Conservation (phyloP, 2,113 vertebrate genomes). For the Redunca redunca region DNA sequence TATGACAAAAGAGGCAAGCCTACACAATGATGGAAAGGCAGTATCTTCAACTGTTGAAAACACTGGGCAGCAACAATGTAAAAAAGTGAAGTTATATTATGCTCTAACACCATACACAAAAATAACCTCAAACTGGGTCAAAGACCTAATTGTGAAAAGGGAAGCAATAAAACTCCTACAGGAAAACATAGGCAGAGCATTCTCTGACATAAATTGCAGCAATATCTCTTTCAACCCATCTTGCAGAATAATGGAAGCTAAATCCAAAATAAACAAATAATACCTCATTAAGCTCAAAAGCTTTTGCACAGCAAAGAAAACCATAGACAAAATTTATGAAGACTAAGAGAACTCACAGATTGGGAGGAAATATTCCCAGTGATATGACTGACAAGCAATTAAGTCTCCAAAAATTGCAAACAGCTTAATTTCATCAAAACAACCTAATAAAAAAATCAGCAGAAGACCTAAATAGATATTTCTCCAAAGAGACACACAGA, state of each 20-base stretch:
- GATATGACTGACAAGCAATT: background rate
- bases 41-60: background rate
- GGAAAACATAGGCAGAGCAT: background rate
- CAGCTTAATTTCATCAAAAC: background rate
- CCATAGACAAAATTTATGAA: background rate
- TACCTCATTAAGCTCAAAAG: background rate
- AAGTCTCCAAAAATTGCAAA: background rate
- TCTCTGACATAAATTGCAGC: background rate
- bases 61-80: background rate
- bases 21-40: background rate
- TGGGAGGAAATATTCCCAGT: background rate
- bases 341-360: background rate
- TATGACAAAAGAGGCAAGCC: background rate
- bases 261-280: background rate
- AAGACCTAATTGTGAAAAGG: background rate
- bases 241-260: background rate
- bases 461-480: background rate
- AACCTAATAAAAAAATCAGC: background rate
- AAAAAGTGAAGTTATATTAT: background rate
- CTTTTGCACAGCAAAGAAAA: background rate
- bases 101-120: background rate
- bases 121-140: background rate
- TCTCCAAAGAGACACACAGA: background rate
- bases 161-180: background rate
- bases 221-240: background rate